These are phyloP conservation scores for Microplitis deprimator DNA, from an alignment of 2,888 invertebrate genomes.

Conservation along the genomic window DNA sequence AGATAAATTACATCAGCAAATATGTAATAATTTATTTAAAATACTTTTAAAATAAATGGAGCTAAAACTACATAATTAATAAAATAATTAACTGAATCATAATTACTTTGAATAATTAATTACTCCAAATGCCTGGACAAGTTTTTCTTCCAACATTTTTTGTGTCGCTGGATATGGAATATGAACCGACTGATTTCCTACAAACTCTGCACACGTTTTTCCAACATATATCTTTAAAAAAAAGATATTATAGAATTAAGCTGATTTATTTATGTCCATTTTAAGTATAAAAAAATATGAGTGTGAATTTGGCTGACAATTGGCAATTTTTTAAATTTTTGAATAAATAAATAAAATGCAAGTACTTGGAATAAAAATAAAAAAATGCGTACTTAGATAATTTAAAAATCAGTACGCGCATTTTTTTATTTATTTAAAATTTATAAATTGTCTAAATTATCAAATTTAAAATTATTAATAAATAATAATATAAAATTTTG, in stretches of 20 bases:
- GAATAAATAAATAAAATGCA: too few species aligned
- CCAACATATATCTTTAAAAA: slow-evolving; percentile 83
- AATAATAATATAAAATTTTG: too few species aligned
- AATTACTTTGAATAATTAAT: slow-evolving; percentile 86
- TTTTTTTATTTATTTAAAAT: too few species aligned
- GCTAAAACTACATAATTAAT: slow-evolving; percentile 7
- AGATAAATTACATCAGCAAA: too few species aligned
- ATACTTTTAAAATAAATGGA: not conserved
- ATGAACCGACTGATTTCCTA: slow-evolving; percentile 87
- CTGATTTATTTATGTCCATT: not conserved
- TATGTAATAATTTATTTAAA: too few species aligned
- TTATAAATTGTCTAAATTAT: too few species aligned
- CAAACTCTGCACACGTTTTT: slow-evolving; percentile 82
- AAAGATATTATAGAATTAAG: not conserved
- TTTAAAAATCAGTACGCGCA: too few species aligned
- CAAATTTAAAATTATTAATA: too few species aligned
- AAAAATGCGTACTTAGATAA: too few species aligned
- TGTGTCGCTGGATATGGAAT: slow-evolving; percentile 87
- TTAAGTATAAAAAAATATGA: not conserved
- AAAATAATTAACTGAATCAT: slow-evolving; percentile 33
- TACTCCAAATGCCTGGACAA: slow-evolving; percentile 87
- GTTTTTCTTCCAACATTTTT: slow-evolving; percentile 84
- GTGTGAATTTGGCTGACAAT: not conserved
- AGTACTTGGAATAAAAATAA: too few species aligned
- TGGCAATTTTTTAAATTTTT: too few species aligned